Evolutionary conservation across 2,888 invertebrate species (phyloP), one percentile per base, ranked within the genome.

Genomic region (Girardia tigrina): DNA sequence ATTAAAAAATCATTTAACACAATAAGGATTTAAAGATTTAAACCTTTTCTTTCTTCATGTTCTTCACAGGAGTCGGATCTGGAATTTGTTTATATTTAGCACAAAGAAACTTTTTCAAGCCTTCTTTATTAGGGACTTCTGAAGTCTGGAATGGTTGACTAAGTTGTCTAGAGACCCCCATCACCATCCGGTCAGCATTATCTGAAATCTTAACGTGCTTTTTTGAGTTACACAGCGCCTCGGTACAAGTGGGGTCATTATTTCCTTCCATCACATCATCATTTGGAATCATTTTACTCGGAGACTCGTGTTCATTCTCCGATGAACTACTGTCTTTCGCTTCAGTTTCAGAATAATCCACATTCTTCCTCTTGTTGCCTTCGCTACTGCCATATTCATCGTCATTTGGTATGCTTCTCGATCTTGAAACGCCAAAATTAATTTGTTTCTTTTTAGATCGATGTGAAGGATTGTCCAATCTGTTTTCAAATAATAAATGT

Each of bases 71-170:
- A 56, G 56, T 56, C 1, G 73, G 73, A 29, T 72, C 73, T n/a
- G 73, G 73, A n/a, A 72, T 72, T 36, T 72, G 28, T 26, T 72
- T 72, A n/a, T 26, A 29, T 72, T 72, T 72, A 6, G 73, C 73
- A 8, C n/a, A 26, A 6, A 72, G 28, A 29, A 72, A 72, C 26
- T 28, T 27, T 27, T 28, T 27, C 27, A 71, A 29, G 23, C 28
- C 71, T 12, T 71, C 71, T n/a, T n/a, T n/a, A n/a, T 23, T 28
- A 4, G 71, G n/a, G 2, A 56, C 56, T 56, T 56, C 56, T 56
- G n/a, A 23, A n/a, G 56, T 2, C n/a, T n/a, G 23, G 23, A 56
- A 56, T 8, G 56, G 23, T 16, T 8, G 56, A n/a, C 56, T 56
- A n/a, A 23, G n/a, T 56, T 56, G 56, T 8, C 56, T n/a, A 56